These are phyloP conservation scores for Notothenia rossii DNA, from an alignment of 2,113 vertebrate species.

Conservation along the genomic window DNA sequence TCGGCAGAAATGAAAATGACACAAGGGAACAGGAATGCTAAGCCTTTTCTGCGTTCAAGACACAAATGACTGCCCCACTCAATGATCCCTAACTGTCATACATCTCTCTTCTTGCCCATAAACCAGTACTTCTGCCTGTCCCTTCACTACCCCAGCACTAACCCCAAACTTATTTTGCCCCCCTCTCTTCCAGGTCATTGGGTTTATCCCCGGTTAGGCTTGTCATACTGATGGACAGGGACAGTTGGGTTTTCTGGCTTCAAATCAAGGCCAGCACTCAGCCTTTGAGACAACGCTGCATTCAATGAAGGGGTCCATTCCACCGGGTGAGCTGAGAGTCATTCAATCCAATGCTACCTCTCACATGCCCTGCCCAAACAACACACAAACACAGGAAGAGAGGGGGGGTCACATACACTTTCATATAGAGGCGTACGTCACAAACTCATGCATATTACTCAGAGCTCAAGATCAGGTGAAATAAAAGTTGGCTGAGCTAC, in stretches of 20 bases:
- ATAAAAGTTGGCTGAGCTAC: conserved; percentile 21
- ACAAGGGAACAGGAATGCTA: no score
- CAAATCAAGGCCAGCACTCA: conserved; percentile 60
- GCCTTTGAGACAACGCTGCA: conserved; percentile 66
- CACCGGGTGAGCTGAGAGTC: conserved; percentile 49
- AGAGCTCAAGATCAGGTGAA: conserved; percentile 23
- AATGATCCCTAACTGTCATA: background rate
- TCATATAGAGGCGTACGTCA: conserved; percentile 4
- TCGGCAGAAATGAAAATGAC: no score
- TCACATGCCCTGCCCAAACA: conserved; percentile 24
- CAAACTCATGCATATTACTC: background rate
- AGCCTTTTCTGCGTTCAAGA: no score
- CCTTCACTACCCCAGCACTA: background rate
- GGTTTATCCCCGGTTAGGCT: conserved; percentile 60
- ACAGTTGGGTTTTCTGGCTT: conserved; percentile 75
- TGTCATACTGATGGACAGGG: conserved; percentile 73
- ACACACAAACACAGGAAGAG: conserved; percentile 19
- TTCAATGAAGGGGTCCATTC: conserved; percentile 66
- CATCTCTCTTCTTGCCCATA: background rate
- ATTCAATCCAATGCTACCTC: conserved; percentile 56
- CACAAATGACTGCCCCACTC: no score
- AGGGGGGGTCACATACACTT: background rate
- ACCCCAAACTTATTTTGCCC: background rate
- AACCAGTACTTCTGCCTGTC: background rate
- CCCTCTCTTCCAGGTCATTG: conserved; percentile 48